Base-by-base conservation (phyloP, 2,113 vertebrate genomes). In the Glaucomys volans region DNA sequence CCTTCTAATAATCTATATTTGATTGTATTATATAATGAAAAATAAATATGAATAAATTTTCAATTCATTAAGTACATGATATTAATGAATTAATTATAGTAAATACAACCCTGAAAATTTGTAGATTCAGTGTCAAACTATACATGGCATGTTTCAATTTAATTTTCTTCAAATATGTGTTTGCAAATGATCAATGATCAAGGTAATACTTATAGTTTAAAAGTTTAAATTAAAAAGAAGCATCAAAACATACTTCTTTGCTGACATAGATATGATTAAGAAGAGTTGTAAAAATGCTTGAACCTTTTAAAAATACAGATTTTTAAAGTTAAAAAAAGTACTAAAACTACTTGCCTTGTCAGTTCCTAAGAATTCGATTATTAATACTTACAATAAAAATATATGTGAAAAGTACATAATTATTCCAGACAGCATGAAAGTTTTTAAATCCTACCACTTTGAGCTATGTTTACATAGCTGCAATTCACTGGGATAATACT, bases 341-440 rank as follows among this genome's bases (percentile, higher is more conserved):
- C n/a, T n/a, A 62, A 62, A 28, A 62, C 5, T 18, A 57, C n/a
- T 85, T 81, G 42, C 14, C n/a, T 52, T 10, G 64, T n/a, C 71
- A 80, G 4, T 87, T 75, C 94, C 50, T 71, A 86, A 77, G 91
- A 82, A 62, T 8, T 87, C 14, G 44, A 90, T 87, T 79, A 66
- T 81, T 81, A 95, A 76, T 2, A 1, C 18, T 11, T 26, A 85
- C 66, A 13, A 77, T 42, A 35, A 66, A 87, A 87, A 80, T 44
- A 89, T 37, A 86, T 22, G n/a, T 79, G 67, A 90, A 14, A 14
- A 3, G 20, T 50, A 44, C 24, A 40, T 17, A 80, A 47, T 47
- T 86, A 83, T 62, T 82, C 26, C 50, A 32, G 1, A 82, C 37
- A 69, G 20, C 28, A 28, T 8, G 2, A 37, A 32, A 81, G 37